Evolutionary conservation across 2,797 vertebrate genomes (phyloP).

Genomic region (Rhynchonycteris naso): DNA sequence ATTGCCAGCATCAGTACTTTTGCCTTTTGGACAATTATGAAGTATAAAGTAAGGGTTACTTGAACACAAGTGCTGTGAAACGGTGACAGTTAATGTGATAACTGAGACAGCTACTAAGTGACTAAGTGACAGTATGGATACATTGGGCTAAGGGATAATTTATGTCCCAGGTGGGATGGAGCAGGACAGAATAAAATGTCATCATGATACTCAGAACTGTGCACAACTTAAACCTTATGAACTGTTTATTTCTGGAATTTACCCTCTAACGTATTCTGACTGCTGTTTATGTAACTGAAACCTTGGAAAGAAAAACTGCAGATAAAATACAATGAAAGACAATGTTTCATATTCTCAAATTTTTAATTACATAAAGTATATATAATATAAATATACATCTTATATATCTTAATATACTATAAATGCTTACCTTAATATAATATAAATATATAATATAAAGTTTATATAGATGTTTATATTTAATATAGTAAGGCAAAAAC

Average conservation of each 20-base stretch:
- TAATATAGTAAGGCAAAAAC: background rate
- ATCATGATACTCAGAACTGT: background rate
- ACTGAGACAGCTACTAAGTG: background rate
- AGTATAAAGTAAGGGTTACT: background rate
- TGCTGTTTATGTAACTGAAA: background rate
- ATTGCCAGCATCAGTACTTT: background rate
- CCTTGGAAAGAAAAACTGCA: background rate
- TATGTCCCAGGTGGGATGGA: background rate
- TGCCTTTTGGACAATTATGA: too few species aligned
- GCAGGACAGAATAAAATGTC: background rate
- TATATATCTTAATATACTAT: background rate
- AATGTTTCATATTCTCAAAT: background rate
- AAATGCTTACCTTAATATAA: background rate
- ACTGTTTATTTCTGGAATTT: background rate
- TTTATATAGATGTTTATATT: background rate
- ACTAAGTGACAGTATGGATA: background rate
- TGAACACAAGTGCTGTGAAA: background rate
- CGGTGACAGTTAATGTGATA: background rate
- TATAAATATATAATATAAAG: background rate
- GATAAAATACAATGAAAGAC: background rate
- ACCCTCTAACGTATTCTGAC: background rate
- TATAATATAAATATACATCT: too few species aligned
- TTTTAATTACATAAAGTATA: background rate
- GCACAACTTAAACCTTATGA: background rate
- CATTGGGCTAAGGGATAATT: background rate